These are phyloP conservation scores for Nephrotoma flavescens DNA, from an alignment of 2,888 invertebrate species.

Conservation along the genomic window DNA sequence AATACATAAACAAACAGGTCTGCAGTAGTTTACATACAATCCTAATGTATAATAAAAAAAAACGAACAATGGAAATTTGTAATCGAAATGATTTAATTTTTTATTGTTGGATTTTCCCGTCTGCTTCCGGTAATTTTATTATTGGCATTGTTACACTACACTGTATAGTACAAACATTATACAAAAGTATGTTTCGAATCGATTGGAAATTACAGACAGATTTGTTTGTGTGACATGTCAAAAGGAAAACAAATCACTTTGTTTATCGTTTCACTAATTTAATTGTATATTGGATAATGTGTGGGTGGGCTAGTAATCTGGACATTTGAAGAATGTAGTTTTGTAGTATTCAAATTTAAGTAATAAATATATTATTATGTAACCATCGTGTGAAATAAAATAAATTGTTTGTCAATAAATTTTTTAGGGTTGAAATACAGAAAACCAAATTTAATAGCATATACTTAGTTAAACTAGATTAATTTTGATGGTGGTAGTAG, in stretches of 20 bases:
- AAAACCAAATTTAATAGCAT: too few species aligned
- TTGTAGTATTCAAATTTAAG: too few species aligned
- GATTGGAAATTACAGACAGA: not conserved
- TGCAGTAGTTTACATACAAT: not conserved
- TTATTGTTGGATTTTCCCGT: not conserved
- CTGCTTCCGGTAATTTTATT: not conserved
- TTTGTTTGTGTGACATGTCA: not conserved
- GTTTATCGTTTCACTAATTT: not conserved
- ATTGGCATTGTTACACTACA: not conserved
- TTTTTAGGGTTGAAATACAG: too few species aligned
- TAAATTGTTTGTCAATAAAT: too few species aligned
- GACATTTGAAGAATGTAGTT: too few species aligned
- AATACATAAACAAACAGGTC: too few species aligned
- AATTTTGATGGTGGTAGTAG: too few species aligned
- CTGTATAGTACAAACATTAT: not conserved
- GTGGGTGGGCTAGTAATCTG: not conserved
- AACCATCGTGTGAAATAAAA: too few species aligned
- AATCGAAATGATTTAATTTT: not conserved
- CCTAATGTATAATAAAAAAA: not conserved
- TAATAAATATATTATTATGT: too few species aligned
- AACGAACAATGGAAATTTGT: not conserved
- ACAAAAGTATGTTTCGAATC: not conserved
- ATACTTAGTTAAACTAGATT: too few species aligned
- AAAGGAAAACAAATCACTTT: not conserved
- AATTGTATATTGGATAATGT: not conserved